Conservation (phyloP, 2,797 vertebrate genomes). For the Cichlasoma orientale region DNA sequence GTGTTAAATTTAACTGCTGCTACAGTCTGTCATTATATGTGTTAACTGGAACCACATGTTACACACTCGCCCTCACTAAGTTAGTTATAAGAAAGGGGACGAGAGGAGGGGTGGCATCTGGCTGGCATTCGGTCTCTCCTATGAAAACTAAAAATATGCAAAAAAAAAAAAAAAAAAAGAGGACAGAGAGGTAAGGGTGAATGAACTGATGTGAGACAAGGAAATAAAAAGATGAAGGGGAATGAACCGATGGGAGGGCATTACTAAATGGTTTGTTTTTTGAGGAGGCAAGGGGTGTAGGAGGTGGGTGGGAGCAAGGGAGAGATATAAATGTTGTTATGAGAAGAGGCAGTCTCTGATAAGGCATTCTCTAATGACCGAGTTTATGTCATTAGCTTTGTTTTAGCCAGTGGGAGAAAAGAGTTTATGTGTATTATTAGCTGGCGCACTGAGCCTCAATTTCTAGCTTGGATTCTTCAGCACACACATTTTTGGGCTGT, state of each 20-base stretch:
- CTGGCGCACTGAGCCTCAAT: not conserved
- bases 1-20: conserved; percentile 12
- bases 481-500: conserved; percentile 9
- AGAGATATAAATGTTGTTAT: conserved; percentile 28
- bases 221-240: not conserved
- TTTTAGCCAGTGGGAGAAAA: conserved; percentile 30
- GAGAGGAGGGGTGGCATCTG: conserved; percentile 1
- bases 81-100: not conserved
- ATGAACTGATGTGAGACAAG: not conserved
- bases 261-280: conserved; percentile 33
- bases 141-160: conserved; percentile 4
- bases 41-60: conserved; percentile 53
- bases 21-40: conserved; percentile 30
- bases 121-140: conserved; percentile 7
- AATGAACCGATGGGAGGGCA: not conserved
- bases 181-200: not conserved
- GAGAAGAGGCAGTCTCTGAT: conserved; percentile 30
- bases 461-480: conserved; percentile 15
- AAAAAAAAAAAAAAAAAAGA: not conserved
- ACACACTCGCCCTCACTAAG: conserved; percentile 6
- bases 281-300: conserved; percentile 12
- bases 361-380: conserved; percentile 19
- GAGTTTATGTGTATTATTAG: conserved; percentile 23
- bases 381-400: conserved; percentile 39
- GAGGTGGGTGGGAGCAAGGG: conserved; percentile 13